phyloP scores from a whole-genome alignment of 2,113 vertebrate species.

The Zosterops lateralis region DNA sequence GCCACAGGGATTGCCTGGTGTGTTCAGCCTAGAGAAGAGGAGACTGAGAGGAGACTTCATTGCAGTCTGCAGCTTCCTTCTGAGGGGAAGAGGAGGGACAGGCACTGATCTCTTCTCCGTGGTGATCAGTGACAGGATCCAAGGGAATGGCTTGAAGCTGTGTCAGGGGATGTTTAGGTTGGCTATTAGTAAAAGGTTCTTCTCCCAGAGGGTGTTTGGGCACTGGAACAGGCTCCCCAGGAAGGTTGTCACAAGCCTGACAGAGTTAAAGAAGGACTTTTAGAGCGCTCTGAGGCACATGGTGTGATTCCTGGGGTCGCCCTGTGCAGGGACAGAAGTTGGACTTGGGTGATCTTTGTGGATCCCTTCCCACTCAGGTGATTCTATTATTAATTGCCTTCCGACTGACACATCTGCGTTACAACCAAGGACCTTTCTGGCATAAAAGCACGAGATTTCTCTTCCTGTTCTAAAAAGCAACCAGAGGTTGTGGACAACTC shows the following conservation, averaged over 20 bases:
- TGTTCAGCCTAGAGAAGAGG: not conserved
- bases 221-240: not conserved
- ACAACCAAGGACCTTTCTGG: accelerated
- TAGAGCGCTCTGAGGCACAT: not conserved
- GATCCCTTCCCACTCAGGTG: not conserved
- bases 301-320: not conserved
- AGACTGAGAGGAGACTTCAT: not conserved
- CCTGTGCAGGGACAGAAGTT: not conserved
- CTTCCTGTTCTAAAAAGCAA: too few species aligned
- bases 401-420: accelerated
- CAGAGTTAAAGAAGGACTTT: not conserved
- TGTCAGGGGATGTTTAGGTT: not conserved
- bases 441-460: not conserved
- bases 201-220: accelerated
- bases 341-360: not conserved
- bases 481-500: accelerated
- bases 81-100: not conserved
- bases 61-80: accelerated
- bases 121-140: accelerated
- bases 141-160: accelerated
- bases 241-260: not conserved
- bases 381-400: not conserved
- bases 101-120: not conserved
- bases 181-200: accelerated
- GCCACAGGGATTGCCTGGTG: accelerated